phyloP scores from a whole-genome alignment of 2,888 invertebrate species.

The Diachrysia chrysitis region DNA sequence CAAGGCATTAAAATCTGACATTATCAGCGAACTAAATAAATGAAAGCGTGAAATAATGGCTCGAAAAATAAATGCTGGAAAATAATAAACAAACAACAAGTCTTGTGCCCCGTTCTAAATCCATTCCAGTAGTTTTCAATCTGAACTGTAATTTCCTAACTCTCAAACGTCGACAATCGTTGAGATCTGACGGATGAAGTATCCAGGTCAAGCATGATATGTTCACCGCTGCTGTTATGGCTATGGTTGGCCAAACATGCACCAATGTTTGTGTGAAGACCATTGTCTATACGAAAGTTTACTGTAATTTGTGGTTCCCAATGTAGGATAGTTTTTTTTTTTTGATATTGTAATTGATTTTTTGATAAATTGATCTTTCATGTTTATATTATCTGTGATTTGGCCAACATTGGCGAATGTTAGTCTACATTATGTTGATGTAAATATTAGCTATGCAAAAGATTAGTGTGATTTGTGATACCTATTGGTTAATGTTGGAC shows the following conservation, averaged over 20 bases:
- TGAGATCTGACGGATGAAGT: slow-evolving; percentile 38
- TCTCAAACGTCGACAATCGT: slow-evolving; percentile 13
- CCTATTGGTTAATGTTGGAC: not conserved
- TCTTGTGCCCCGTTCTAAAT: slow-evolving; percentile 14
- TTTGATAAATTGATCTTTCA: no score
- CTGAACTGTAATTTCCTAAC: slow-evolving; percentile 51
- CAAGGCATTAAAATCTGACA: no score
- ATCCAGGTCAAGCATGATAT: slow-evolving; percentile 45
- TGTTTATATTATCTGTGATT: not conserved
- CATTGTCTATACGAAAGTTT: not conserved
- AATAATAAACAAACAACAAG: slow-evolving; percentile 5
- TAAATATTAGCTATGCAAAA: not conserved
- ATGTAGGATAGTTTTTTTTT: no score
- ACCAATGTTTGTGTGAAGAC: not conserved
- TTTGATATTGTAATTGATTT: no score
- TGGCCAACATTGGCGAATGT: no score
- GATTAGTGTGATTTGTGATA: not conserved
- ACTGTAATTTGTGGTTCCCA: not conserved
- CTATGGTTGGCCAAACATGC: not conserved
- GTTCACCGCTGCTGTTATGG: slow-evolving; percentile 5
- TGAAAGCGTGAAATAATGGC: no score
- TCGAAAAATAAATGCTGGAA: no score
- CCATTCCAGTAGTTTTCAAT: slow-evolving; percentile 39
- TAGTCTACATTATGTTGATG: not conserved
- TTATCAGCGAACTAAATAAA: no score